Base-by-base conservation (phyloP, 1,140 invertebrate species). In the Calliphora vicina region DNA sequence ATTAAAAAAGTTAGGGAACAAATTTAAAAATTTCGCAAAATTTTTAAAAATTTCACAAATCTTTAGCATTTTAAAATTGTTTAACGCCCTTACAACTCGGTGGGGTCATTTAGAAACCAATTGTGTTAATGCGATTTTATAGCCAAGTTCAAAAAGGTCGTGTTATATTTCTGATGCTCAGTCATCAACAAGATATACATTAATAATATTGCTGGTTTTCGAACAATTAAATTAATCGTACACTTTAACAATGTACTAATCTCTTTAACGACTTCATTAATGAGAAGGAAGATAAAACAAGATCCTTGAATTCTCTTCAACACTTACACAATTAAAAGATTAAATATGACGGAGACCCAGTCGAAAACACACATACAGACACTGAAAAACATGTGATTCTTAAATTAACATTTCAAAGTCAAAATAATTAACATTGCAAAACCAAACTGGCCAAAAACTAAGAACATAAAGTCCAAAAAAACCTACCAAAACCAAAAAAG, bases 351-450 rank as follows among this genome's bases (percentile, higher is more conserved):
- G 13, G 3, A 57, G n/a, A 57, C 50, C 12, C n/a, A n/a, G 50
- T 17, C 50, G 2, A 57, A 57, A 57, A 57, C 5, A 35, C 35
- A 35, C 35, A 35, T 8, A 35, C n/a, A n/a, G n/a, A n/a, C n/a
- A n/a, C n/a, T n/a, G n/a, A 35, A 5, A 35, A 35, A 35, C 35
- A 35, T 35, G 35, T 35, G 23, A 78, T 78, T n/a, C 74, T 78
- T 78, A 78, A 67, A 78, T 78, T 43, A 78, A 78, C 74, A 43
- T 45, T 35, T 78, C 74, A 78, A 78, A 78, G 35, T 43, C 74
- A 43, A 78, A 78, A 78, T 43, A 78, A 78, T 78, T 78, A 78
- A 78, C 74, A 43, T 78, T 78, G 35, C 35, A 43, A 67, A 78
- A 78, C 74, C 74, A 78, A 25, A 78, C 35, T 78, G 35, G 23